Conservation (phyloP, 2,888 invertebrate genomes). For the Volucella inflata region DNA sequence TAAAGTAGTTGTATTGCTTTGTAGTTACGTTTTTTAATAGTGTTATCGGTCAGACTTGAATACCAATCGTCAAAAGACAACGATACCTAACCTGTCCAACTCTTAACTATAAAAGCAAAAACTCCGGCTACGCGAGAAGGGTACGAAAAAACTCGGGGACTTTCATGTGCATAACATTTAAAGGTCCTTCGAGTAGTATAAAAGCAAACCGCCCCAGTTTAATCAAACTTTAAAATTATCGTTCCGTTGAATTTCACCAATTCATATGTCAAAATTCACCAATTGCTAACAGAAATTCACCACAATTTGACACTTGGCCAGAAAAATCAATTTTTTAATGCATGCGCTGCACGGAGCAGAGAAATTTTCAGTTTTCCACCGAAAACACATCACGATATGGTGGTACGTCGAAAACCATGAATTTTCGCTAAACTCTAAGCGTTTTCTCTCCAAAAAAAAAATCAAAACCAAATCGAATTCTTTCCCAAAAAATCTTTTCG, state of each 20-base stretch:
- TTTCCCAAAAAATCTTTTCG: slow-evolving; percentile 17
- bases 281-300: slow-evolving; percentile 39
- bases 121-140: too few species aligned
- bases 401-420: slow-evolving; percentile 58
- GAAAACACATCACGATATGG: slow-evolving; percentile 72
- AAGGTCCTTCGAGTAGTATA: too few species aligned
- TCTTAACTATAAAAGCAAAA: too few species aligned
- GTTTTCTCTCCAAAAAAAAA: slow-evolving; percentile 51
- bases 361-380: slow-evolving; percentile 73
- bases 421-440: slow-evolving; percentile 40
- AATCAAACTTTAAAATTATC: slow-evolving; percentile 19
- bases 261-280: slow-evolving; percentile 27
- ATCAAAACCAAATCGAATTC: slow-evolving; percentile 23
- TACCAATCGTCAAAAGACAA: too few species aligned
- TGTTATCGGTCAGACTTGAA: too few species aligned
- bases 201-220: neutral
- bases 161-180: too few species aligned
- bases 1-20: too few species aligned
- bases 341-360: slow-evolving; percentile 78
- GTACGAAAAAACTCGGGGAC: too few species aligned
- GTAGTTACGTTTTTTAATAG: too few species aligned
- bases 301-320: slow-evolving; percentile 70
- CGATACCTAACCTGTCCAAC: too few species aligned
- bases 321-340: slow-evolving; percentile 80
- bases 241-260: slow-evolving; percentile 15